Percentiles rank a stretch among this genome's conserved stretches.
Evolutionary conservation across 2,797 vertebrate species (phyloP).

Genomic region (Hemibagrus guttatus): DNA sequence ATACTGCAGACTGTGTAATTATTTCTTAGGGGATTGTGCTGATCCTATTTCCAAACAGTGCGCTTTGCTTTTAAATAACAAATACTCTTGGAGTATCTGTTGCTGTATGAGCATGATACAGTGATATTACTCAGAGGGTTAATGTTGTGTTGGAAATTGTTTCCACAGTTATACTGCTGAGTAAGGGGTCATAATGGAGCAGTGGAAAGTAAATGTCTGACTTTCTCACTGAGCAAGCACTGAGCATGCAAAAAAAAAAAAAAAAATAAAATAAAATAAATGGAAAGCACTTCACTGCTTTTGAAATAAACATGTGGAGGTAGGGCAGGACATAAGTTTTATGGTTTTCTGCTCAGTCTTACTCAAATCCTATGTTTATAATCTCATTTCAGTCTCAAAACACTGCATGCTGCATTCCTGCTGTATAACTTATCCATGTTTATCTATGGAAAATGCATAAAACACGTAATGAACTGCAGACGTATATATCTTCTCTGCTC

Average conservation of each 20-base stretch:
- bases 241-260: slow-evolving; percentile 22
- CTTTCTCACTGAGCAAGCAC: slow-evolving; percentile 32
- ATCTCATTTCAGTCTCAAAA: neutral
- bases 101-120: neutral
- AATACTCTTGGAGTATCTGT: neutral
- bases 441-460: neutral
- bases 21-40: neutral
- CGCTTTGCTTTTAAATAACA: neutral
- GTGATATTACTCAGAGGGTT: neutral
- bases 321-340: neutral
- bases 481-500: neutral
- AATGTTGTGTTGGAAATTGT: neutral
- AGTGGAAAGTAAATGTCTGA: slow-evolving; percentile 27
- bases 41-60: neutral
- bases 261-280: neutral
- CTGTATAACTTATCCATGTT: neutral
- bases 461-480: neutral
- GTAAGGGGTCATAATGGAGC: slow-evolving; percentile 30
- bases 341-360: neutral
- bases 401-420: neutral
- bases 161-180: slow-evolving; percentile 25
- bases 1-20: neutral
- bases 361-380: neutral
- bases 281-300: slow-evolving; percentile 4
- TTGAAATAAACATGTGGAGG: neutral